Evolutionary conservation across 2,888 invertebrate species (phyloP).

Genomic region (Melikaiella ostensackeni): DNA sequence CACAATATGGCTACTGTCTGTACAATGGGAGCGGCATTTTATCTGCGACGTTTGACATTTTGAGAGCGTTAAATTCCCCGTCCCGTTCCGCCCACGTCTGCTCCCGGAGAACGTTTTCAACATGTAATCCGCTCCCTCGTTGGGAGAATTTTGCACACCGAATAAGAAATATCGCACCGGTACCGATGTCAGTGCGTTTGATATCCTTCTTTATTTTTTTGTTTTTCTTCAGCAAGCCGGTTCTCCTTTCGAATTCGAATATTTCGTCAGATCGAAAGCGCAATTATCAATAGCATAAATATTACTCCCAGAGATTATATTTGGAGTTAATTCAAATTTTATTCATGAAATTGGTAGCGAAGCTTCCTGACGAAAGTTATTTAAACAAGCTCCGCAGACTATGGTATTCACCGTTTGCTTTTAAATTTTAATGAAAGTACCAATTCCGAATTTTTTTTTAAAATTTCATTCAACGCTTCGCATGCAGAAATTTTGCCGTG

Average conservation of each 20-base stretch:
- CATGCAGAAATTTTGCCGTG: too few species aligned
- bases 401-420: neutral
- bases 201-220: neutral
- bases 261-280: conserved; percentile 17
- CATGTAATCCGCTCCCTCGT: conserved; percentile 25
- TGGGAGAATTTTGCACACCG: conserved; percentile 3
- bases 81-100: conserved; percentile 58
- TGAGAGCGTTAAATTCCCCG: conserved; percentile 64
- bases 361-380: neutral
- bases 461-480: too few species aligned
- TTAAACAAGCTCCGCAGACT: neutral
- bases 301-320: neutral
- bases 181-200: neutral
- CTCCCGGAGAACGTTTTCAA: conserved; percentile 47
- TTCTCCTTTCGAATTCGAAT: conserved; percentile 19
- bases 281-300: conserved; percentile 28
- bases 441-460: neutral
- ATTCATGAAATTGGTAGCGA: conserved; percentile 4
- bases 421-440: neutral
- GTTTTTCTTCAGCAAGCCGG: neutral
- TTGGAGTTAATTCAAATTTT: conserved; percentile 3
- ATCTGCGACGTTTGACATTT: conserved; percentile 69
- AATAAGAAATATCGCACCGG: conserved; percentile 13
- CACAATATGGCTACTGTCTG: conserved; percentile 47
- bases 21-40: conserved; percentile 57